Base-by-base conservation (phyloP, 2,888 invertebrate species). In the Eucriotettix oculatus region DNA sequence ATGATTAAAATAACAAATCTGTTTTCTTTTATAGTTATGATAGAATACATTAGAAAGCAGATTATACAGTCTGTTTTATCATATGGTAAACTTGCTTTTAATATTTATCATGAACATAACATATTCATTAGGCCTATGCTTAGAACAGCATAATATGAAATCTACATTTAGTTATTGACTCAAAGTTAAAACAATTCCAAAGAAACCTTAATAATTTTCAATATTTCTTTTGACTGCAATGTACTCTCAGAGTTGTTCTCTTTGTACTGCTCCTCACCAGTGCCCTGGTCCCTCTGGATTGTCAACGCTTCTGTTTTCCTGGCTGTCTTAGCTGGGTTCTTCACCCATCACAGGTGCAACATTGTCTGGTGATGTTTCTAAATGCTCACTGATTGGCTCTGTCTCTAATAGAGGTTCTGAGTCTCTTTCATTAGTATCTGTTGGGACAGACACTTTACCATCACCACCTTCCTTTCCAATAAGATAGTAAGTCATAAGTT, bases 401-500 rank as follows among this genome's bases (percentile, higher is more conserved):
- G 29, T 29, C 29, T 29, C 29, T 29, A 29, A 29, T 29, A 29
- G 29, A 29, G 29, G 29, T 29, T 29, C 29, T 29, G 29, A 29
- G 29, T 29, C 29, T 7, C 29, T 29, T 29, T 29, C 29, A 29
- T 29, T 29, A 7, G 29, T 29, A 29, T 29, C 29, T 29, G 29
- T 9, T 48, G 12, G 9, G 12, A n/a, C 48, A 48, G 48, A n/a
- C 48, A 48, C 55, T 14, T 41, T 41, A 14, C 55, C 40, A 11
- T 9, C 9, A 1, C 42, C 69, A 16, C 71, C 72, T 59, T 75
- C 73, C 67, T 76, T 76, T 3, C 77, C 76, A n/a, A 78, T 74
- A 65, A 97, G 76, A 72, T 95, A 96, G 74, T 92, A 96, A 1
- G 96, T 97, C 85, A 94, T 89, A 61, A 97, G 79, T 71, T 95